Base-by-base conservation (phyloP, 2,113 vertebrate genomes). In the Etheostoma cragini region DNA sequence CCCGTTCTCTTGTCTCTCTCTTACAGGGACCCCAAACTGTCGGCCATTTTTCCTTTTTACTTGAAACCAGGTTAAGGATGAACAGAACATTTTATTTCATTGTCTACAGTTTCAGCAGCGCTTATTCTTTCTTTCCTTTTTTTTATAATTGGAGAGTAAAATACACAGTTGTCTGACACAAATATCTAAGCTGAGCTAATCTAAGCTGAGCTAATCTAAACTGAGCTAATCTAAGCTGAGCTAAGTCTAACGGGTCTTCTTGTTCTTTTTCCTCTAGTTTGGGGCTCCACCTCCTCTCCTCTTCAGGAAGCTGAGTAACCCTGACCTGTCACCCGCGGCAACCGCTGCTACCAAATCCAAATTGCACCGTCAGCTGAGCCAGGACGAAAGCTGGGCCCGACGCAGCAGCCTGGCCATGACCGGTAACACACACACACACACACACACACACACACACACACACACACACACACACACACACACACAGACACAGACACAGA, bases 281-380 rank as follows among this genome's bases (percentile, higher is more conserved):
- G 89, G 92, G 5, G 94, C 93, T 62, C 94, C 97, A 3, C 93
- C 97, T 89, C 95, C 96, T 0, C 94, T 99, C 85, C 95, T 96
- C 5, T 98, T 97, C 93, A 95, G 98, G 91, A 99, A 99, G 87
- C 94, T 99, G 79, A 99, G 97, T 89, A 99, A 99, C 89, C 98
- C 98, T 26, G 98, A 99, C 94, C 96, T 99, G 81, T 95, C 96
- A 72, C 95, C 96, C 4, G 96, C 97, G 12, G 91, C 96, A 64
- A 96, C 97, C 63, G 53, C 83, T 1, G 89, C 74, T 0, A 83
- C 89, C 2, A 98, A 98, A 92, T 93, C 94, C 85, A 98, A 98
- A 82, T 95, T 98, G 61, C 97, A 98, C 70, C 96, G 97, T 21
- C 97, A 99, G 81, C 94, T 99, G 54, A 99, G 97, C 91, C 97